Evolutionary conservation across 2,113 vertebrate genomes (phyloP), one percentile per base, ranked within the genome.

Genomic region (Meriones unguiculatus): DNA sequence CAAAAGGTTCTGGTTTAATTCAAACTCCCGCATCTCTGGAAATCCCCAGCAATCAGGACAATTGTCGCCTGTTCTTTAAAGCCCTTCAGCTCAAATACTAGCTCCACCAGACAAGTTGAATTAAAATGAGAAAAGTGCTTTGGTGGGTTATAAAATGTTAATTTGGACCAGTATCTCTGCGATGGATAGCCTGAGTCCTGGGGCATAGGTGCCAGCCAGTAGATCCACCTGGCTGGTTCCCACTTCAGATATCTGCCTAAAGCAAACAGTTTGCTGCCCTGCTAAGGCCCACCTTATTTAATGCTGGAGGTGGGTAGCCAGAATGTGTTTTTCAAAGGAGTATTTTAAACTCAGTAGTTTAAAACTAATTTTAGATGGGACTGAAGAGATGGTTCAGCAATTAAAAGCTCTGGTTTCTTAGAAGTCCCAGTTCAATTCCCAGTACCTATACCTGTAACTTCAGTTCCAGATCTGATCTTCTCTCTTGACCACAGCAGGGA

Each of bases 291-390:
- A 20, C 25, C 38, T 62, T 4, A 0, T 41, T 35, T 18, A 14
- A 50, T 24, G 50, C 32, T 76, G 15, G 52, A 9, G 0, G 1
- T 32, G 50, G 24, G 59, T 14, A 64, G 10, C 7, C 38, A 30
- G 50, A 24, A 77, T 91, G 82, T 82, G 64, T 90, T 89, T 93
- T 91, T 32, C 80, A 75, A 91, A 73, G 77, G 64, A 93, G 12
- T 46, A 46, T 59, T 64, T 85, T 18, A 64, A 67, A 46, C 41
- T 62, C 18, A 7, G 14, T 28, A 76, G 14, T 91, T 81, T 46
- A 62, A 67, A 93, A 78, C 38, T 57, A 89, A 75, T 32, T 81
- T 75, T 70, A 73, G 81, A 30, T 41, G 7, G 57, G 81, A 24
- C 57, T 14, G 59, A 64, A 84, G 81, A 80, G 64, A 85, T 30